Base-by-base conservation (phyloP, 2,113 vertebrate genomes). In the Vidua chalybeata region DNA sequence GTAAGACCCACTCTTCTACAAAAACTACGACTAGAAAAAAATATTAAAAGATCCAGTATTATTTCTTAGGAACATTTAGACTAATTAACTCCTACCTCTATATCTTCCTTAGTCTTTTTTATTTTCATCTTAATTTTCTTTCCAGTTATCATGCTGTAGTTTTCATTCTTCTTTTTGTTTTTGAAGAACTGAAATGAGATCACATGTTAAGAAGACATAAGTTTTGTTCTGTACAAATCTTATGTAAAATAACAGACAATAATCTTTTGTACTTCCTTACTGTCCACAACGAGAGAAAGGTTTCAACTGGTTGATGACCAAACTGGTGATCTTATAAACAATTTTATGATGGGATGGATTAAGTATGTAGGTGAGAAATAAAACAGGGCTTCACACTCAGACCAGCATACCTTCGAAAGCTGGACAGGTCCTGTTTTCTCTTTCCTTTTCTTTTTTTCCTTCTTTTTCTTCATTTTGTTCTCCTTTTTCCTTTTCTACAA, bases 41-140 rank as follows among this genome's bases (percentile, higher is more conserved):
- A 59, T 19, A 74, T 31, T 46, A 18, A 55, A 72, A 72, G 13
- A 61, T 37, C 35, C 16, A 35, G n/a, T 18, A 51, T 56, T 71
- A 63, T 63, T 49, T 41, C 43, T 37, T 24, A 72, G 35, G 26
- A 20, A 67, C 63, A 56, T 18, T 49, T 2, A 67, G 22, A 64
- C 5, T 46, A 33, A 41, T 88, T 54, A 90, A 85, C 13, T 88
- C 48, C 95, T 97, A 99, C 99, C 98, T 99, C 98, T 96, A 99
- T 99, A 96, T 99, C 99, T 90, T 98, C 98, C 97, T 99, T 99
- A 76, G 98, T 98, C 94, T 99, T 99, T 97, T 99, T 99, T 89
- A 99, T 98, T 97, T 98, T 99, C 99, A 99, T 99, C 95, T 99
- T 99, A 58, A 99, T 99, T 97, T 98, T 99, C 97, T 98, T 99